phyloP scores from a whole-genome alignment of 1,140 invertebrate species.

The Zophobas atratus region DNA sequence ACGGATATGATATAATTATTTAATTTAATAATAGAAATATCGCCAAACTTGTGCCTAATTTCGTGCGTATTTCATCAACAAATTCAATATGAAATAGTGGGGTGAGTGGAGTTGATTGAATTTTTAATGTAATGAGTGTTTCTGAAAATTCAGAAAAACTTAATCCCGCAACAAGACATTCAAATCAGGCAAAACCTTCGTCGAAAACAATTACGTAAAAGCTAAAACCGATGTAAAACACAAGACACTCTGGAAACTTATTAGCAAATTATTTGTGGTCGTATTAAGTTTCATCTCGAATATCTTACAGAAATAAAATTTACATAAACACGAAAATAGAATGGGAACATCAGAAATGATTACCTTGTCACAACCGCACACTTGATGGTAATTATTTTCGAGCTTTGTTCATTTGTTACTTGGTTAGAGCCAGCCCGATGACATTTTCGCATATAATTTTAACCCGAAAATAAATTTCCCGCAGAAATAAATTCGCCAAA shows the following conservation, averaged over 20 bases:
- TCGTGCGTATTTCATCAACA: no score
- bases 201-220: no score
- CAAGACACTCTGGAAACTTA: background rate
- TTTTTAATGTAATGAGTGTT: no score
- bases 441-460: background rate
- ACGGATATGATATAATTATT: no score
- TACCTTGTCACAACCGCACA: background rate
- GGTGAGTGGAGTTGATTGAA: no score
- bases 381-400: constrained; percentile 21
- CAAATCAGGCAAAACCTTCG: no score
- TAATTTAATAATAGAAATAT: no score
- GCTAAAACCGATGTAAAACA: background rate
- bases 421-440: background rate
- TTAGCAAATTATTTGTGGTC: background rate
- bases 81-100: no score
- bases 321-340: constrained; percentile 21
- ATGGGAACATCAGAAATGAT: background rate
- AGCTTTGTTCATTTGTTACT: constrained; percentile 4
- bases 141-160: no score
- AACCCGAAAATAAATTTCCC: background rate
- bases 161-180: no score
- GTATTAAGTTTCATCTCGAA: background rate
- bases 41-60: no score
- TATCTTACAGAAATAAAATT: constrained; percentile 7
- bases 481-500: constrained; percentile 1